phyloP scores from a whole-genome alignment of 1,140 invertebrate species.

The Drosophila bipectinata region DNA sequence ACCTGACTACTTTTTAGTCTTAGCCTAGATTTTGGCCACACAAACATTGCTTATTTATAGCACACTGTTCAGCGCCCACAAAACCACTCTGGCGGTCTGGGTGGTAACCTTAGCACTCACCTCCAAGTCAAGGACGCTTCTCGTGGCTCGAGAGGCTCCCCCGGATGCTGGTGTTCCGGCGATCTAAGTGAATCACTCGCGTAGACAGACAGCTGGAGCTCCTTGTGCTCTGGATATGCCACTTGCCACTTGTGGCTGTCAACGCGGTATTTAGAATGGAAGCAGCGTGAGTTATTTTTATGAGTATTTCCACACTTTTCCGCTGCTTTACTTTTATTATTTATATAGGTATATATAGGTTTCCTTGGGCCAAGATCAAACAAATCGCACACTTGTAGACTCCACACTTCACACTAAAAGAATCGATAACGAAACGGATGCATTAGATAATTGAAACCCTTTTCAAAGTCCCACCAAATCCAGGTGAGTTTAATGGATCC shows the following conservation, averaged over 20 bases:
- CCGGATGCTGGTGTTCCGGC: conserved; percentile 25
- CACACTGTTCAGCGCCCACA: too few relatives aligned
- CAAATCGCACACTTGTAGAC: conserved; percentile 37
- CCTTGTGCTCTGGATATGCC: conserved; percentile 48
- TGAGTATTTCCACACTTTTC: conserved; percentile 59
- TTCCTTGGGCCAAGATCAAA: conserved; percentile 61
- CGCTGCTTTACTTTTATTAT: conserved; percentile 21
- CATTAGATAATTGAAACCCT: conserved; percentile 69
- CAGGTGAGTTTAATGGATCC: conserved; percentile 4
- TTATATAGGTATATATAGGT: conserved; percentile 6
- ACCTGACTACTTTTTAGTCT: conserved; percentile 3
- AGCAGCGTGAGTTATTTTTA: conserved; percentile 74
- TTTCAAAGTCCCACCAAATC: conserved; percentile 36
- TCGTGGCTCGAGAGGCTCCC: conserved; percentile 38
- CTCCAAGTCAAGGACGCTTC: conserved; percentile 73
- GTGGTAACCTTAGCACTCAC: conserved; percentile 68
- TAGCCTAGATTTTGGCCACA: conserved; percentile 30
- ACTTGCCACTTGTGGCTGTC: conserved; percentile 72
- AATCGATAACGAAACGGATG: conserved; percentile 76
- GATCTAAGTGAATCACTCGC: conserved; percentile 24
- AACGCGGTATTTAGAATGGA: conserved; percentile 64
- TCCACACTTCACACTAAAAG: conserved; percentile 52
- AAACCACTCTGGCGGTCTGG: conserved; percentile 11
- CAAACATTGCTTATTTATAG: too few relatives aligned
- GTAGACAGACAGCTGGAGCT: conserved; percentile 45